Base-by-base conservation (phyloP, 2,797 vertebrate genomes). In the Lepilemur ruficaudatus region DNA sequence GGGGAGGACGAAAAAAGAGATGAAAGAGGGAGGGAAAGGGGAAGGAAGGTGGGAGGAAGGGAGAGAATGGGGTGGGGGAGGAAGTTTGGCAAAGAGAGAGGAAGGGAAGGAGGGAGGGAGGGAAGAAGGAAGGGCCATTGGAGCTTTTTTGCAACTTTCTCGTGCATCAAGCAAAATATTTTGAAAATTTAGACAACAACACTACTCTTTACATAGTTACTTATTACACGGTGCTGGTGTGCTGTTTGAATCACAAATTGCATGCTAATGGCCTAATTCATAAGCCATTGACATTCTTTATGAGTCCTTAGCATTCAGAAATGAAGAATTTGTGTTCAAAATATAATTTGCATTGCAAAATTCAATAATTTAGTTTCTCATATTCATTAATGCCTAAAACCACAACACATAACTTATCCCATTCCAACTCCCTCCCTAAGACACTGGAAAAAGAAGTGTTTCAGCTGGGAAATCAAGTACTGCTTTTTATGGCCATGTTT, bases 301-400 rank as follows among this genome's bases (percentile, higher is more conserved):
- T 98, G 98, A 98, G 98, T 97, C 97, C 97, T 98, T 98, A 98
- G 98, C 98, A 98, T 98, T 98, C 98, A 98, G 98, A 98, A 98
- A 98, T 99, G 98, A 99, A 98, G 98, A 98, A 98, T 98, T 98
- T 98, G 98, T 98, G 97, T 98, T 98, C 98, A 98, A 98, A 98
- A 98, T 98, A 98, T 98, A 98, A 98, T 99, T 98, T 99, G 98
- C 98, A 99, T 99, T 99, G 98, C 98, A 98, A 98, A 99, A 98
- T 97, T 97, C 98, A 98, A 98, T 98, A 98, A 98, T 98, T 98
- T 98, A 98, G 98, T 98, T 98, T 98, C 98, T 98, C 98, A 97
- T 98, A 98, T 98, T 98, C 98, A 98, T 99, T 99, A 98, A 98
- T 98, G 98, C 98, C 98, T 98, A 97, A 98, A 98, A 98, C 98